These are phyloP conservation scores for Mustela nigripes DNA, from an alignment of 2,113 vertebrate genomes.

Conservation along the genomic window DNA sequence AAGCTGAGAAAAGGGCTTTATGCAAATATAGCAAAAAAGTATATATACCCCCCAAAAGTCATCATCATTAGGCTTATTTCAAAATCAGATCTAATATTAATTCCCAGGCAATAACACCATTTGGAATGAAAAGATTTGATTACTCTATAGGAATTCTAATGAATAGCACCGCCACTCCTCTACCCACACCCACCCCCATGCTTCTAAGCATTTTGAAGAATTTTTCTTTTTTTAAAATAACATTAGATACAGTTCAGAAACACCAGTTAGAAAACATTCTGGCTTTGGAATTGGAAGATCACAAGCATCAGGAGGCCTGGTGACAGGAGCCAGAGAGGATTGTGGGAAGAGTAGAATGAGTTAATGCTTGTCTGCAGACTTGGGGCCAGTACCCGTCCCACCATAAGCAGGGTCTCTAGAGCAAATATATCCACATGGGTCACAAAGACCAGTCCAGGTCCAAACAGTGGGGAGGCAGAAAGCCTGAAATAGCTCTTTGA, in stretches of 20 bases:
- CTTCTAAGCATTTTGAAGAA: conserved; percentile 20
- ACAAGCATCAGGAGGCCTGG: neutral
- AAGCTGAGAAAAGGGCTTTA: conserved; percentile 56
- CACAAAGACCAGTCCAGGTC: neutral
- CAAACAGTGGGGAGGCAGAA: neutral
- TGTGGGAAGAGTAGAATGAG: neutral
- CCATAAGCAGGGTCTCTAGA: neutral
- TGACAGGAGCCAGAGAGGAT: neutral
- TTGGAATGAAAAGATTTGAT: conserved; percentile 69
- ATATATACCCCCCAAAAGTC: conserved; percentile 59
- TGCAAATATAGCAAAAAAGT: conserved; percentile 62
- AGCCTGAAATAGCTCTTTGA: neutral
- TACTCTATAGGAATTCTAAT: conserved; percentile 51
- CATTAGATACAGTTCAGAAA: neutral
- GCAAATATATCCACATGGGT: neutral
- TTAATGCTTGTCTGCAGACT: neutral
- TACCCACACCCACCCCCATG: neutral
- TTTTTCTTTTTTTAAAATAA: neutral
- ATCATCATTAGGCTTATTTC: conserved; percentile 73
- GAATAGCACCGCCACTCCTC: conserved; percentile 34
- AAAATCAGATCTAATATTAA: conserved; percentile 75
- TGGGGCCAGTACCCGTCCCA: neutral
- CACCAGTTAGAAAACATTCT: neutral
- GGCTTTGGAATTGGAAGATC: neutral
- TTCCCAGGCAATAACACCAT: conserved; percentile 63